A percentile compares a stretch with the other conserved stretches of the same genome.
Evolutionary conservation across 2,113 vertebrate species (phyloP).

Genomic region (Daphoenositta chrysoptera): DNA sequence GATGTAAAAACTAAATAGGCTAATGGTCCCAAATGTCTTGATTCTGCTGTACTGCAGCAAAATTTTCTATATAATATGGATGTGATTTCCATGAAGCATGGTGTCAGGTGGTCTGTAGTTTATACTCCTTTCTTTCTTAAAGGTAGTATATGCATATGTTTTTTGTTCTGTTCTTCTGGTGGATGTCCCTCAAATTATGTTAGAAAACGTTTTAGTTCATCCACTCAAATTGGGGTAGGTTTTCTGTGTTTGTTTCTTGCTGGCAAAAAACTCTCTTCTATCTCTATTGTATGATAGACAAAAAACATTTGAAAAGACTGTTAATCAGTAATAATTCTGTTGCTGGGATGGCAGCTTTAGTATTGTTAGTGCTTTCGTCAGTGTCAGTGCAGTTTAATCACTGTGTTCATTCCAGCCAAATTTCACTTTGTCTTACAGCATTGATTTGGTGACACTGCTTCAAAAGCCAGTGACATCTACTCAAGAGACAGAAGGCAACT

Average conservation of each 20-base stretch:
- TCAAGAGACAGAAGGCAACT: constrained; percentile 73
- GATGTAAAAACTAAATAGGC: neutral
- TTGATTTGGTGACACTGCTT: constrained; percentile 82
- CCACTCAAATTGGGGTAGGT: neutral
- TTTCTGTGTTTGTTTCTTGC: neutral
- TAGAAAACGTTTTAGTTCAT: neutral
- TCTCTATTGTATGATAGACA: neutral
- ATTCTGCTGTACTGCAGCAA: neutral
- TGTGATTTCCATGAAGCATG: neutral
- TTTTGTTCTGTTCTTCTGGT: neutral
- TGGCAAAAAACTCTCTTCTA: neutral
- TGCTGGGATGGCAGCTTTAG: neutral
- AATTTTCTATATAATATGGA: neutral
- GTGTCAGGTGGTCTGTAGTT: neutral
- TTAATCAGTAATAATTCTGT: neutral
- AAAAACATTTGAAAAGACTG: neutral
- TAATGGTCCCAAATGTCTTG: neutral
- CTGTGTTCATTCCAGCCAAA: neutral
- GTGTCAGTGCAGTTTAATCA: neutral
- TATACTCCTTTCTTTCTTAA: neutral
- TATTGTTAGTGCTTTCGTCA: neutral
- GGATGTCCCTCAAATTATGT: neutral
- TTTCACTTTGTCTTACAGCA: constrained; percentile 69
- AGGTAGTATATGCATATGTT: neutral
- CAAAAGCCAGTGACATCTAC: constrained; percentile 77